Conservation (phyloP, 2,113 vertebrate genomes). For the Pardalotus punctatus region DNA sequence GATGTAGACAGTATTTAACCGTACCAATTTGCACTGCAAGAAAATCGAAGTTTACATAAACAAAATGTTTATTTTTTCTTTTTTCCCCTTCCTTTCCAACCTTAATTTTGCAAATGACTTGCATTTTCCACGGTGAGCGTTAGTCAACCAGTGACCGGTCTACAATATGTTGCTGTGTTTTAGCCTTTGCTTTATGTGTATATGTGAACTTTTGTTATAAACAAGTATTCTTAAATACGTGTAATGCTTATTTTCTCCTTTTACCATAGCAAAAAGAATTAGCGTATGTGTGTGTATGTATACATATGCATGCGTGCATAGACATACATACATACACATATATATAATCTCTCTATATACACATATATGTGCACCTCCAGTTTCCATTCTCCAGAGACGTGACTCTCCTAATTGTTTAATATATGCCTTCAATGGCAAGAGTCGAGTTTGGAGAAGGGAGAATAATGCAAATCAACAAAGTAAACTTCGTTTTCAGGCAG, state of each 20-base stretch:
- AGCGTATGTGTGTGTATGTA: conserved; percentile 38
- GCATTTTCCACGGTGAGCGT: conserved; percentile 58
- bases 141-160: conserved; percentile 59
- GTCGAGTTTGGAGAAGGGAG: conserved; percentile 22
- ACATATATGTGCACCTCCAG: conserved; percentile 22
- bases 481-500: conserved; percentile 80
- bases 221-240: conserved; percentile 57
- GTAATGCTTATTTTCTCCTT: conserved; percentile 71
- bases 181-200: conserved; percentile 65
- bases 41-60: conserved; percentile 79
- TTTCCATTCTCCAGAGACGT: conserved; percentile 57
- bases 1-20: conserved; percentile 70
- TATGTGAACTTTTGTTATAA: conserved; percentile 73
- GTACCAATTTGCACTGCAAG: conserved; percentile 78
- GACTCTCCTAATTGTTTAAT: conserved; percentile 21
- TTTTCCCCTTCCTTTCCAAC: background rate
- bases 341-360: background rate
- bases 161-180: conserved; percentile 44
- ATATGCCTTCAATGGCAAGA: conserved; percentile 32
- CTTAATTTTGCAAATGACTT: conserved; percentile 67
- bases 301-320: background rate
- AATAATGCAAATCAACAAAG: conserved; percentile 49
- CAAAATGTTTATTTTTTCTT: conserved; percentile 39
- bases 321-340: background rate
- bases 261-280: conserved; percentile 51